Evolutionary conservation across 2,888 invertebrate species (phyloP), one percentile per base, ranked within the genome.

Genomic region (Quadriops clusia): DNA sequence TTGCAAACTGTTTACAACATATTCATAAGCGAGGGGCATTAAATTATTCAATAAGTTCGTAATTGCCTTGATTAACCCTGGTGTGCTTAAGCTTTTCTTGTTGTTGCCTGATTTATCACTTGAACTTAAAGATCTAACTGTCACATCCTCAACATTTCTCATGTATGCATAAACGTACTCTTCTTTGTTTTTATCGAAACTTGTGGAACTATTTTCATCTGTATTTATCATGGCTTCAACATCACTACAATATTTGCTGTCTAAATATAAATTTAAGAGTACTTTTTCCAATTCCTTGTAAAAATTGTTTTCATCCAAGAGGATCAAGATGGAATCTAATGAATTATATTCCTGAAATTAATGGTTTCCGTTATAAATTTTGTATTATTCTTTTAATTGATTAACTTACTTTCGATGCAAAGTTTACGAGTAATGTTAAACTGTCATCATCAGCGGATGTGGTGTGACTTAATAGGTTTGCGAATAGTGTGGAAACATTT

Each of bases 401-500:
- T 4, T 17, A 18, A 18, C 7, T 16, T 17, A 17, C 20, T 28
- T 17, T 11, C n/a, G 29, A 16, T 21, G 28, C 15, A 13, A 32
- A n/a, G 4, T 29, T 29, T n/a, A 23, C 34, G 17, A 32, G 32
- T 16, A 26, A 17, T 5, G 21, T 20, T 18, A 23, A 32, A 8
- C 16, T 15, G 23, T 18, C 25, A 14, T 31, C 10, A 10, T 11
- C 10, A 16, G 28, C 21, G 10, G 2, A 23, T 11, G 20, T 39
- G n/a, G 31, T 37, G 41, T 57, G 54, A 17, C 48, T 50, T 14
- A 41, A 17, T 10, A 39, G 17, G 54, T 69, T 68, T 6, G 60
- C 56, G 18, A 70, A 51, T 8, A 70, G 53, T 13, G 60, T 50
- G n/a, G 66, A 67, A 7, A 69, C 68, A 46, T 70, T 65, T 49